A percentile compares a stretch with the other conserved stretches of the same genome.
These are phyloP conservation scores for Mesoclemmys tuberculata DNA, from an alignment of 2,113 vertebrate species.

Conservation along the genomic window DNA sequence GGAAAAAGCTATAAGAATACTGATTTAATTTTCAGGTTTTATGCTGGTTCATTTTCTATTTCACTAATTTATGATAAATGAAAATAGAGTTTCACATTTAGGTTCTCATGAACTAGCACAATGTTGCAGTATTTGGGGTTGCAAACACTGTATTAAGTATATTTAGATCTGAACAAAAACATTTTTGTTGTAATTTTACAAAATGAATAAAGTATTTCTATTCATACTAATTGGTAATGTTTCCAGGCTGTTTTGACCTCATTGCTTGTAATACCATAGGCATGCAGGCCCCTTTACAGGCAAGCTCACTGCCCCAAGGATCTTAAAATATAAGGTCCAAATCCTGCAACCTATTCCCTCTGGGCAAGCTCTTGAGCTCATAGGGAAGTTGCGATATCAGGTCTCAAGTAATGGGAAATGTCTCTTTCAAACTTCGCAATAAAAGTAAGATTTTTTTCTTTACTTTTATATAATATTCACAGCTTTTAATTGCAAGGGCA, in stretches of 20 bases:
- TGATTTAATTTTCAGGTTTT: too few relatives aligned
- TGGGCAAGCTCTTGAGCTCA: background rate
- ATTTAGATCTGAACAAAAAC: background rate
- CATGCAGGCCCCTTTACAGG: too few relatives aligned
- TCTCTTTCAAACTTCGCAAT: background rate
- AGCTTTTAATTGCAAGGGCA: background rate
- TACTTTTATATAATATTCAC: fast-evolving
- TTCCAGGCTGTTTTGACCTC: too few relatives aligned
- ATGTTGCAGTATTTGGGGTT: background rate
- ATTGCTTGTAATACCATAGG: too few relatives aligned
- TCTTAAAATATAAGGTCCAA: too few relatives aligned
- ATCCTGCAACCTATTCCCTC: background rate
- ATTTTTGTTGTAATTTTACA: too few relatives aligned
- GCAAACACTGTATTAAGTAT: fast-evolving
- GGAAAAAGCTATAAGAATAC: background rate
- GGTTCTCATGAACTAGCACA: too few relatives aligned
- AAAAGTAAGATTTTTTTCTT: fast-evolving
- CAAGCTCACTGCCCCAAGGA: background rate
- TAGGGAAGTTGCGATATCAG: background rate
- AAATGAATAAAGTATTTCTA: too few relatives aligned
- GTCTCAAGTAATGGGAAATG: fast-evolving
- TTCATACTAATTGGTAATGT: too few relatives aligned
- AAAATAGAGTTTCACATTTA: background rate
- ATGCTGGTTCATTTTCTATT: too few relatives aligned
- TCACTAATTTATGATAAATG: background rate